Conservation (phyloP, 2,888 invertebrate genomes). For the Alviniconcha strummeri region DNA sequence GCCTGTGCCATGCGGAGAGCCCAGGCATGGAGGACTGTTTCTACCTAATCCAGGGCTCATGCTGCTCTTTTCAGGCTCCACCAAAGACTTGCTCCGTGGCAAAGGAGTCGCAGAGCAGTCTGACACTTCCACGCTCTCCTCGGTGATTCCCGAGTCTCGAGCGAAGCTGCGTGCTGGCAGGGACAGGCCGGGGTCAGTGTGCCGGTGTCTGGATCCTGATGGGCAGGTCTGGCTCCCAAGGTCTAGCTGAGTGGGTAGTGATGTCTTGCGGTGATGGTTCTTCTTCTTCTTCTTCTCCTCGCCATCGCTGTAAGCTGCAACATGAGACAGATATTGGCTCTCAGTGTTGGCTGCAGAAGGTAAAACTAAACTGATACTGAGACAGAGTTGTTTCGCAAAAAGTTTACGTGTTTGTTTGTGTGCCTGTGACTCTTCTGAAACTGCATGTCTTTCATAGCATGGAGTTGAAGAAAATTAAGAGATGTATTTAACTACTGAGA, state of each 20-base stretch:
- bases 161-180: constrained; percentile 25
- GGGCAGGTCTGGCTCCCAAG: constrained; percentile 3
- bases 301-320: background rate
- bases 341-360: no score
- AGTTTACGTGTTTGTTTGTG: background rate
- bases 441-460: no score
- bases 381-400: background rate
- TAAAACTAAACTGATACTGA: background rate
- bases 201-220: constrained; percentile 44
- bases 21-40: background rate
- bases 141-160: constrained; percentile 29
- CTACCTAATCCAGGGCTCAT: background rate
- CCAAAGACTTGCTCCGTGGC: constrained; percentile 19
- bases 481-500: no score
- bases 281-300: constrained; percentile 21
- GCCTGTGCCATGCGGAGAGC: background rate
- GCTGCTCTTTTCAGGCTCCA: background rate
- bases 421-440: background rate
- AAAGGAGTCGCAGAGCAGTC: constrained; percentile 10
- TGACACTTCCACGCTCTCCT: constrained; percentile 26
- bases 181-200: constrained; percentile 48
- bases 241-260: constrained; percentile 43
- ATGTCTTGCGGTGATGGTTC: constrained; percentile 43
- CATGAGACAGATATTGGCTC: no score
- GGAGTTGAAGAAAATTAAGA: no score